phyloP scores from a whole-genome alignment of 2,113 vertebrate genomes.

The Thamnophis sirtalis region DNA sequence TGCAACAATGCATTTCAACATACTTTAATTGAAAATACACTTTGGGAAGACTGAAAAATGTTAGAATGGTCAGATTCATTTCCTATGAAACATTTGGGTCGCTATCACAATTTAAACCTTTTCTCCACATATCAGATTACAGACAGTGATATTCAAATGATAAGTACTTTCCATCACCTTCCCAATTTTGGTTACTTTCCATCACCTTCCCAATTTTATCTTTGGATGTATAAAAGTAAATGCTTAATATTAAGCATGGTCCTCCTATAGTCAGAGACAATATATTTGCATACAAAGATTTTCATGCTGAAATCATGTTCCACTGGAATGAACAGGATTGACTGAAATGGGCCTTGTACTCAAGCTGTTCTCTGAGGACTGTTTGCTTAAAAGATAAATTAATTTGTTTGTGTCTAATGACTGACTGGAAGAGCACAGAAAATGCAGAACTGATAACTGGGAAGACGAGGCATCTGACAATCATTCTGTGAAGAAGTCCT shows the following conservation, averaged over 20 bases:
- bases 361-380: neutral
- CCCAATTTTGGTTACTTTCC: neutral
- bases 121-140: neutral
- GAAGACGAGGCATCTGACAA: slow-evolving; percentile 35
- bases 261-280: neutral
- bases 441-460: slow-evolving; percentile 24
- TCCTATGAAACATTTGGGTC: neutral
- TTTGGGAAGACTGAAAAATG: neutral
- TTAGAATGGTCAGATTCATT: neutral
- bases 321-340: neutral
- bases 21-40: neutral
- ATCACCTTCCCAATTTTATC: neutral
- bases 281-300: neutral
- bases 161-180: neutral
- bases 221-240: neutral
- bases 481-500: slow-evolving; percentile 16
- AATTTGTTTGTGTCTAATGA: slow-evolving; percentile 21
- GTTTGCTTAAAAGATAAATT: slow-evolving; percentile 27
- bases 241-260: neutral
- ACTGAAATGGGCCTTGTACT: neutral
- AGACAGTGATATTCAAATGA: neutral
- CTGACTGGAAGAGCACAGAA: slow-evolving; percentile 20
- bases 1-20: neutral
- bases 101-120: neutral
- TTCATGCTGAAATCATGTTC: neutral